phyloP scores from a whole-genome alignment of 2,113 vertebrate genomes.

The Apodemus sylvaticus region DNA sequence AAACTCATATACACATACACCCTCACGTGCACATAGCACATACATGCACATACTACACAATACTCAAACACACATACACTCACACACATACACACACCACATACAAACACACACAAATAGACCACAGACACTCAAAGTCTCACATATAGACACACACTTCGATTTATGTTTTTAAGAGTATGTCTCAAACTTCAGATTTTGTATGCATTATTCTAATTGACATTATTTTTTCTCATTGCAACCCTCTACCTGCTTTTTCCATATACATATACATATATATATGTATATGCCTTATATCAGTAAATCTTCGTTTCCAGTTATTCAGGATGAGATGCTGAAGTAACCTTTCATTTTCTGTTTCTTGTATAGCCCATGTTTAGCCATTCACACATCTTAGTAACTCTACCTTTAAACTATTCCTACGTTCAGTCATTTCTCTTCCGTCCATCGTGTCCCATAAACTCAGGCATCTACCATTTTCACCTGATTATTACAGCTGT shows the following conservation, averaged over 20 bases:
- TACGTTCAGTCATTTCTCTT: background rate
- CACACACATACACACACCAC: background rate
- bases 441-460: background rate
- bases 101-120: background rate
- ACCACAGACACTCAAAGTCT: no score
- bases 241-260: background rate
- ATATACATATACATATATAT: no score
- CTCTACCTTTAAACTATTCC: background rate
- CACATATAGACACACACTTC: background rate
- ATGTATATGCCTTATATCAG: background rate
- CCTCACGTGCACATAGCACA: no score
- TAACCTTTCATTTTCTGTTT: background rate
- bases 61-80: background rate
- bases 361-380: background rate
- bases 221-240: background rate
- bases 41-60: background rate
- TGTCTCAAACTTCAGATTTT: background rate
- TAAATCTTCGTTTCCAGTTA: background rate
- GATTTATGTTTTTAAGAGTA: conserved; percentile 24
- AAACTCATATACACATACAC: background rate
- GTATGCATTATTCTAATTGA: background rate
- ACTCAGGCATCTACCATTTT: background rate
- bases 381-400: background rate
- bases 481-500: background rate
- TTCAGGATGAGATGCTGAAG: background rate